These are phyloP conservation scores for Elymnias hypermnestra DNA, from an alignment of 1,140 invertebrate species.

Conservation along the genomic window DNA sequence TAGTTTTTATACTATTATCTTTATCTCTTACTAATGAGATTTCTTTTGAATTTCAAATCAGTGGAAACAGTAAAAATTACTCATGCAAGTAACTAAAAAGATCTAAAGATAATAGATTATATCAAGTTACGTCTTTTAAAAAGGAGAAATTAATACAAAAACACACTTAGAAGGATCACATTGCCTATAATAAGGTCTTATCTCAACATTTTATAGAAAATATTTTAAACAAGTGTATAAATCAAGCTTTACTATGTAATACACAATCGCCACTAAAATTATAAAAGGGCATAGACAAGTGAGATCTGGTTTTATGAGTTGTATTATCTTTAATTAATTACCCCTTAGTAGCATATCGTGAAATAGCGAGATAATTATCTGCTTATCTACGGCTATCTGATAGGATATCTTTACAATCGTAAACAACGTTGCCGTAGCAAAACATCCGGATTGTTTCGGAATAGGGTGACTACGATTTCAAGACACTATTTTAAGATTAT, in stretches of 20 bases:
- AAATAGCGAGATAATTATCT: constrained; percentile 15
- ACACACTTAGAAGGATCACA: not conserved
- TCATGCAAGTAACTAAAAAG: too few relatives aligned
- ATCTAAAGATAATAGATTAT: too few relatives aligned
- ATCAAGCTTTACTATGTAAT: not conserved
- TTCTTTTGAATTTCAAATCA: too few relatives aligned
- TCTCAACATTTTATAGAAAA: not conserved
- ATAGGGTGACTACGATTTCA: not conserved
- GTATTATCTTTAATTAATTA: constrained; percentile 11
- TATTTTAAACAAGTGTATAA: constrained; percentile 2
- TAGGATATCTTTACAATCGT: constrained; percentile 14
- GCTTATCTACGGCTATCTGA: constrained; percentile 11
- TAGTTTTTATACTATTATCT: too few relatives aligned
- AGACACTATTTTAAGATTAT: not conserved
- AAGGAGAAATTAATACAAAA: not conserved
- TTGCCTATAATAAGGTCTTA: not conserved
- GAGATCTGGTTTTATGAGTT: constrained; percentile 4
- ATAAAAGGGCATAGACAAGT: constrained; percentile 10
- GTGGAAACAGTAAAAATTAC: too few relatives aligned
- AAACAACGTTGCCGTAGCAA: constrained; percentile 4
- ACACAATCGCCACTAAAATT: constrained; percentile 3
- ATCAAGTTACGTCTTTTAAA: too few relatives aligned
- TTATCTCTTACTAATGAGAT: too few relatives aligned
- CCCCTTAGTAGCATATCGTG: constrained; percentile 13
- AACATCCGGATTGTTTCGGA: not conserved